Evolutionary conservation across 2,888 invertebrate species (phyloP).

Genomic region (Tiliacea aurago): DNA sequence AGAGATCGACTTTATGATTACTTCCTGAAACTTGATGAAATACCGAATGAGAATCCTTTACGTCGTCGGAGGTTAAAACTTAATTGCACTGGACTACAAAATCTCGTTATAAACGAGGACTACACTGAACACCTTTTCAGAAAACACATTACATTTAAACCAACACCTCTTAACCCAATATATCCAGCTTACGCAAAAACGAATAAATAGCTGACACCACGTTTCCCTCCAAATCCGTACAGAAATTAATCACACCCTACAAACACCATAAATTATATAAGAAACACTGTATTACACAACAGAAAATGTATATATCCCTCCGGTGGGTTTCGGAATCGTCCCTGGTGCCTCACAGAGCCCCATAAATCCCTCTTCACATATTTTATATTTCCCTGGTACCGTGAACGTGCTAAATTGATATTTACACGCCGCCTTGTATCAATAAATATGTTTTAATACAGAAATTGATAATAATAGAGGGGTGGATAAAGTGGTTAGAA

Average conservation of each 20-base stretch:
- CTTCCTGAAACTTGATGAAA: neutral
- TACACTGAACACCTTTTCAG: neutral
- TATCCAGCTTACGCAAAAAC: constrained; percentile 21
- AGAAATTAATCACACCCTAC: constrained; percentile 61
- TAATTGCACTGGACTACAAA: neutral
- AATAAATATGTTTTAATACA: constrained; percentile 71
- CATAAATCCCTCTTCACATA: constrained; percentile 70
- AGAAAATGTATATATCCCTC: constrained; percentile 62
- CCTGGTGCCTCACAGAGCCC: constrained; percentile 50
- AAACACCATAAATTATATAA: constrained; percentile 65
- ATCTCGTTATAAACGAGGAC: neutral
- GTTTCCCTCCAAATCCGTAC: constrained; percentile 46
- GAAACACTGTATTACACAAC: constrained; percentile 64
- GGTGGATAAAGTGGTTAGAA: constrained; percentile 8
- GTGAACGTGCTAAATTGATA: constrained; percentile 77
- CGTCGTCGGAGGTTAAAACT: neutral
- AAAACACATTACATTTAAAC: constrained; percentile 5
- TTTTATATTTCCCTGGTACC: constrained; percentile 75
- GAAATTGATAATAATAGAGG: constrained; percentile 63
- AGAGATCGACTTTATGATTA: neutral
- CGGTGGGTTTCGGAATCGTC: constrained; percentile 60
- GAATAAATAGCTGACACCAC: constrained; percentile 50
- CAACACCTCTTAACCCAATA: neutral
- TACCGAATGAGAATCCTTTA: neutral
- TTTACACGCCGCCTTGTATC: constrained; percentile 73